phyloP scores from a whole-genome alignment of 92 coral and sea anemone species.

The Metridium senile region DNA sequence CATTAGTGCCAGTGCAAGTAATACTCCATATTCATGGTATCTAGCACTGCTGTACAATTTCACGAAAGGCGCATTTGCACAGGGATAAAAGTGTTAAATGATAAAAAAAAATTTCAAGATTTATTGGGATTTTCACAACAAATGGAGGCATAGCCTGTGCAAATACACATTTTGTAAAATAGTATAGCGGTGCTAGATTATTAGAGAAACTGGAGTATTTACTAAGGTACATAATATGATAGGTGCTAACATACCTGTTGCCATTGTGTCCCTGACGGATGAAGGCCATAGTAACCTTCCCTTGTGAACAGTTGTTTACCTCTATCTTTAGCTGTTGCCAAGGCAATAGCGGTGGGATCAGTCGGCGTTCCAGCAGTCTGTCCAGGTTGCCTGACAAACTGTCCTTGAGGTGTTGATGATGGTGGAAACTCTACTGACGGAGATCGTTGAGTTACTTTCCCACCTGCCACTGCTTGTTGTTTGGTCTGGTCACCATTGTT shows the following conservation, averaged over 20 bases:
- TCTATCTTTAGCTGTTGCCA: slow-evolving; percentile 84
- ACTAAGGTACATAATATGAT: neutral
- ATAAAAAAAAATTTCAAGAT: too few relatives aligned
- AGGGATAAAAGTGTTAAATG: too few relatives aligned
- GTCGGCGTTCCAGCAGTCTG: slow-evolving; percentile 79
- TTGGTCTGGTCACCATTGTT: slow-evolving; percentile 45
- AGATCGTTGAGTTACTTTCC: slow-evolving; percentile 42
- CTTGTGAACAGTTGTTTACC: slow-evolving; percentile 65
- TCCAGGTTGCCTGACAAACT: slow-evolving; percentile 38
- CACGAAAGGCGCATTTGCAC: too few relatives aligned
- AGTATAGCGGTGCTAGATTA: too few relatives aligned
- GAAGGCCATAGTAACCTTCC: slow-evolving; percentile 75
- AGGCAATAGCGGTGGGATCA: slow-evolving; percentile 93
- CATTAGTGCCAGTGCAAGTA: too few relatives aligned
- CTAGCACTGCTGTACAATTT: too few relatives aligned
- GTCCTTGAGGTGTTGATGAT: slow-evolving; percentile 44
- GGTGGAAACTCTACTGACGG: slow-evolving; percentile 58
- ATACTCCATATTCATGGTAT: too few relatives aligned
- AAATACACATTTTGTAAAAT: too few relatives aligned
- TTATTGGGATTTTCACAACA: too few relatives aligned
- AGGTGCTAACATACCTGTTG: slow-evolving; percentile 67
- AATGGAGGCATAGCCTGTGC: too few relatives aligned
- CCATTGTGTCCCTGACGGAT: slow-evolving; percentile 97
- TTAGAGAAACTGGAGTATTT: too few relatives aligned
- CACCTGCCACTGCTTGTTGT: slow-evolving; percentile 49